These are phyloP conservation scores for Nesidiocoris tenuis DNA, from an alignment of 2,888 invertebrate genomes.

Conservation along the genomic window DNA sequence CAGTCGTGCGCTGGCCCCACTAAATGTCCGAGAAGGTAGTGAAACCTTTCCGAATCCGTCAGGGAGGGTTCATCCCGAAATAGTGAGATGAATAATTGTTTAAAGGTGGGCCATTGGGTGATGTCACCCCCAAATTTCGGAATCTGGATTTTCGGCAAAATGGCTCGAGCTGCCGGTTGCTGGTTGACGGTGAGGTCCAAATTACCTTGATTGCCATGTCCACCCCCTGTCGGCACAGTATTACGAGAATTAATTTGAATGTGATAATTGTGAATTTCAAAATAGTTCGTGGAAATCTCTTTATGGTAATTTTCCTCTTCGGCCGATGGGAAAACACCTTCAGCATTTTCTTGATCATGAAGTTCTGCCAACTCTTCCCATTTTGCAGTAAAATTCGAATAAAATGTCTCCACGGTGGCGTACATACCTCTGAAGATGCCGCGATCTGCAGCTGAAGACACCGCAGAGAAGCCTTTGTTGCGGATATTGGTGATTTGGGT, in stretches of 20 bases:
- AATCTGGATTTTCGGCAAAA: constrained; percentile 6
- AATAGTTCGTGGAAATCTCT: neutral
- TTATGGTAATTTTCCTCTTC: neutral
- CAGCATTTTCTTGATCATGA: neutral
- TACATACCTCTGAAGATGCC: constrained; percentile 2
- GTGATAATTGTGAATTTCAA: neutral
- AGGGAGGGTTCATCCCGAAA: neutral
- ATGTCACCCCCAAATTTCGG: neutral
- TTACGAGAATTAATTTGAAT: neutral
- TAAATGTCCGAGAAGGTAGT: constrained; percentile 5
- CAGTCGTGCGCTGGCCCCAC: constrained; percentile 3
- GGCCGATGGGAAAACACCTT: neutral
- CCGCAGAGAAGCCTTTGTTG: neutral
- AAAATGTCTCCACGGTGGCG: neutral
- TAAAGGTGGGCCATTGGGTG: too few species aligned
- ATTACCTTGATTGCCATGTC: too few species aligned
- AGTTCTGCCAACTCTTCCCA: neutral
- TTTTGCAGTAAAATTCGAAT: too few species aligned
- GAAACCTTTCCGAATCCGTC: constrained; percentile 5
- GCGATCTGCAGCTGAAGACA: neutral
- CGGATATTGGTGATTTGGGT: neutral
- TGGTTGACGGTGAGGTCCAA: too few species aligned
- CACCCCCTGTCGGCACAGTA: too few species aligned
- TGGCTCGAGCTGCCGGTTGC: neutral
- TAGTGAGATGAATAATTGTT: neutral